These are phyloP conservation scores for Pachycephala philippinensis DNA, from an alignment of 2,113 vertebrate species.

Conservation along the genomic window DNA sequence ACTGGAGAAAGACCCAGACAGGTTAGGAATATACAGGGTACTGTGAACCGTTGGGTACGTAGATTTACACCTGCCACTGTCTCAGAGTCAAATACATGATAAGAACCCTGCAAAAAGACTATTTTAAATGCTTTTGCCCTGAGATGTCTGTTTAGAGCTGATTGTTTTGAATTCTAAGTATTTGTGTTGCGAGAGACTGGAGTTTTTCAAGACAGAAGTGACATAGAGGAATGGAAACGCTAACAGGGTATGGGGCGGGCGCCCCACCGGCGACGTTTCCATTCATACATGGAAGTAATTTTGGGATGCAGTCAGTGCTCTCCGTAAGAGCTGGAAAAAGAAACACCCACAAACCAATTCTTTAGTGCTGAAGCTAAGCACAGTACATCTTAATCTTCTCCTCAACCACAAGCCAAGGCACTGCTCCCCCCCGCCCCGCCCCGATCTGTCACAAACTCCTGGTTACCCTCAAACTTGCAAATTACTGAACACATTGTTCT, in stretches of 20 bases:
- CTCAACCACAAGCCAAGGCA: neutral
- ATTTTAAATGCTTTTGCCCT: neutral
- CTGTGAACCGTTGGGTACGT: neutral
- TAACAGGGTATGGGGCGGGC: neutral
- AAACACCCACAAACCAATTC: neutral
- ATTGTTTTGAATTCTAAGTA: neutral
- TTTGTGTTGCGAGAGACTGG: neutral
- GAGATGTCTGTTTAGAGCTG: neutral
- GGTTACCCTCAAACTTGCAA: neutral
- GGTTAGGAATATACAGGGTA: constrained; percentile 36
- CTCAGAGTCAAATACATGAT: neutral
- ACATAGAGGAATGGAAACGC: neutral
- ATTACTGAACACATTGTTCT: neutral
- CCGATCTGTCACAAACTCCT: neutral
- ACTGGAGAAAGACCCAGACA: constrained; percentile 40
- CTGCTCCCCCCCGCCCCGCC: neutral
- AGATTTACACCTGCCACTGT: neutral
- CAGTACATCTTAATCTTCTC: neutral
- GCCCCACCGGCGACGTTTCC: neutral
- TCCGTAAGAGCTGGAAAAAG: neutral
- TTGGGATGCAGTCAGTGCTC: constrained; percentile 5
- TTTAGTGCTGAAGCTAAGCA: neutral
- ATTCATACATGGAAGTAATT: neutral
- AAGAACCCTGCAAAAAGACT: constrained; percentile 31
- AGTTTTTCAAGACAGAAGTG: neutral